These are phyloP conservation scores for Muricea muricata DNA, from an alignment of 92 coral and sea anemone genomes.

Conservation along the genomic window DNA sequence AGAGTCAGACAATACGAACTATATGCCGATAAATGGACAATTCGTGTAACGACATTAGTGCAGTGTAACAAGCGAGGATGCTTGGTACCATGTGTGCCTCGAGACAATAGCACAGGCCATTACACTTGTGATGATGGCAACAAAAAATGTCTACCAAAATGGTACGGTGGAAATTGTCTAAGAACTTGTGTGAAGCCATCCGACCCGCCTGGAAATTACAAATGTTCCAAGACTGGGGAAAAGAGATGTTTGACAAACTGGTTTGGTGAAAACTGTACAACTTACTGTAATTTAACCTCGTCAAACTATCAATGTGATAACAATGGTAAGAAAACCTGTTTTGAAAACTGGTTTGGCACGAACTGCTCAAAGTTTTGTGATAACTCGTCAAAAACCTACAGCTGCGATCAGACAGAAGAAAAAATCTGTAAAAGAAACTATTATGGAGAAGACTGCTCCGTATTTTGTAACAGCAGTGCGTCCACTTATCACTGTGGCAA, in stretches of 20 bases:
- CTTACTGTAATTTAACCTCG: not conserved
- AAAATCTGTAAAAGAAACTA: conserved; percentile 65
- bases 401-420: not conserved
- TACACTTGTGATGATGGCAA: conserved; percentile 21
- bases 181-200: not conserved
- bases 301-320: conserved; percentile 1
- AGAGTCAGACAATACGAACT: not conserved
- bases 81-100: conserved; percentile 26
- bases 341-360: conserved; percentile 17
- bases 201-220: conserved; percentile 42
- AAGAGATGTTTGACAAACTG: conserved; percentile 75
- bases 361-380: conserved; percentile 57
- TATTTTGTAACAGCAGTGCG: conserved; percentile 51
- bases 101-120: conserved; percentile 36
- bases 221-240: conserved; percentile 70
- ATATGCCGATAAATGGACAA: conserved; percentile 11
- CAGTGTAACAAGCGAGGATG: not conserved
- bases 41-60: not conserved
- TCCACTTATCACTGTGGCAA: conserved; percentile 6
- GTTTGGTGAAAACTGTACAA: conserved; percentile 78
- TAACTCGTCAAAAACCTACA: not conserved
- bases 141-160: conserved; percentile 32
- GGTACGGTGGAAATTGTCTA: conserved; percentile 56
- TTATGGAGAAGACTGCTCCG: conserved; percentile 67
- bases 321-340: conserved; percentile 35